Evolutionary conservation across 2,888 invertebrate genomes (phyloP), one percentile per base, ranked within the genome.

Genomic region (Psylliodes chrysocephalus): DNA sequence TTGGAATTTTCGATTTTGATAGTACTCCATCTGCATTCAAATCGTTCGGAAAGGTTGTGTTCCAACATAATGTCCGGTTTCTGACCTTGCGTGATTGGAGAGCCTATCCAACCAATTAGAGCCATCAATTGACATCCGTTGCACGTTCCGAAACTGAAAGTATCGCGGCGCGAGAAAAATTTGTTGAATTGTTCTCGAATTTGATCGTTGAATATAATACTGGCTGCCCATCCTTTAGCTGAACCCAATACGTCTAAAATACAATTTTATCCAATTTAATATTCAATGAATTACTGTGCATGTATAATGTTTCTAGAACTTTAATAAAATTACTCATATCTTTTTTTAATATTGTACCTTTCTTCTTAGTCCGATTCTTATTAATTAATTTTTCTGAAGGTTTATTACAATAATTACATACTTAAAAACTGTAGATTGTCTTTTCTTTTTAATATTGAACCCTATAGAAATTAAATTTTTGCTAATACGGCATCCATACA

Each of bases 71-170:
- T 85, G 72, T 90, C 87, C 0, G 87, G 87, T 51, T 73, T 77
- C 2, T 74, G 73, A 0, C 73, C 69, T 0, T 70, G 65, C 4
- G 76, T 71, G 7, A 83, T 79, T 0, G 75, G 74, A 0, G 84
- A 84, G 42, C 92, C 92, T 49, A 98, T 85, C 95, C 96, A 98
- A 2, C 96, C 96, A 4, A 99, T 87, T 18, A 95, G 82, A 3
- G 92, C 94, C 95, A 98, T 94, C 69, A 99, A 83, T 79, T 99
- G 98, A 78, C 98, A 98, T 0, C 98, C 98, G 81, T 99, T 99
- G 79, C 98, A 99, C n/a, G 98, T 93, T 25, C 98, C 98, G 70
- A 98, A 86, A 54, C 96, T 96, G 82, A 99, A 98, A 0, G 96
- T 96, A 79, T 98, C 91, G 0, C 84, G 78, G 10, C 93, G 86